Evolutionary conservation across 2,797 vertebrate species (phyloP).

Genomic region (Falco biarmicus): DNA sequence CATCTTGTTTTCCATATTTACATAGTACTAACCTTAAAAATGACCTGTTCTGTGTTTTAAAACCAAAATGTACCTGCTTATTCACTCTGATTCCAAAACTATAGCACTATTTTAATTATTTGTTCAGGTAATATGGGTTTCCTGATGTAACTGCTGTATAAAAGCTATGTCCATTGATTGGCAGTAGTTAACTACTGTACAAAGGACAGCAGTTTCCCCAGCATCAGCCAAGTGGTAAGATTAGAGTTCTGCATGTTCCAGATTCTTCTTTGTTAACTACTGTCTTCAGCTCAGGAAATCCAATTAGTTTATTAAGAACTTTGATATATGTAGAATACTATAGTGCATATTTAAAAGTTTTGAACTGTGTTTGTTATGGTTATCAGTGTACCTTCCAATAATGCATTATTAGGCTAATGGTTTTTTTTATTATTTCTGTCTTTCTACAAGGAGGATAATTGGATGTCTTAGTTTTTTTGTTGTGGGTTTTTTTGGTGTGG

Average conservation of each 20-base stretch:
- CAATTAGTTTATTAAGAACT: background rate
- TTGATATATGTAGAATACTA: background rate
- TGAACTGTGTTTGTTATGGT: background rate
- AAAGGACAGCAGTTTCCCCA: background rate
- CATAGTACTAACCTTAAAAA: background rate
- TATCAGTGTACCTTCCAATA: background rate
- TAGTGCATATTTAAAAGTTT: background rate
- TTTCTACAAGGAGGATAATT: background rate
- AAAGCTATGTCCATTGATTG: background rate
- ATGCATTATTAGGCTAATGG: background rate
- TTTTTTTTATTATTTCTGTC: background rate
- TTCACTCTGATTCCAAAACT: background rate
- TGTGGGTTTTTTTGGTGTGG: too few species aligned
- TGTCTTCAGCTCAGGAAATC: background rate
- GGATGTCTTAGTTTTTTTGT: too few species aligned
- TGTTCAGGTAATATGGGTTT: background rate
- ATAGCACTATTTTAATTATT: background rate
- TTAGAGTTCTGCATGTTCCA: background rate
- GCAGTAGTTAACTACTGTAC: background rate
- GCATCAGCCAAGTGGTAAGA: background rate
- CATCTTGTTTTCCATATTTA: background rate
- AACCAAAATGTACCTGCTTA: background rate
- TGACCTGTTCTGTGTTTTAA: background rate
- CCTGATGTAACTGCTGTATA: background rate
- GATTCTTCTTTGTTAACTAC: background rate